phyloP scores from a whole-genome alignment of 2,797 vertebrate genomes.

The Agapornis canus region DNA sequence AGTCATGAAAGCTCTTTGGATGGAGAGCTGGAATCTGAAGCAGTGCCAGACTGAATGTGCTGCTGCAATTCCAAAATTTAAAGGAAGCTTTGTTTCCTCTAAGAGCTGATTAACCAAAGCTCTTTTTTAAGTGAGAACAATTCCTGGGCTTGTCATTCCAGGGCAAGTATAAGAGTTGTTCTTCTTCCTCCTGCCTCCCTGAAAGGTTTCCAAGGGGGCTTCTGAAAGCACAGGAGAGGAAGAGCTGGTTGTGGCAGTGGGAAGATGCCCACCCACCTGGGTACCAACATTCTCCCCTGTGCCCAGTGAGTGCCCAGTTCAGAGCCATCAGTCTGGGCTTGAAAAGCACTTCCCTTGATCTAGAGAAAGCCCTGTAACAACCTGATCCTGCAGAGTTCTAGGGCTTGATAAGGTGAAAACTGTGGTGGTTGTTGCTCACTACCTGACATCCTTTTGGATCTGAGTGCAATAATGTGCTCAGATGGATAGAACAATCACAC shows the following conservation, averaged over 20 bases:
- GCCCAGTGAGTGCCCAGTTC: background rate
- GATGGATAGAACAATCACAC: fast-evolving
- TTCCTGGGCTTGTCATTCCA: background rate
- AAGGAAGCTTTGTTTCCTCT: background rate
- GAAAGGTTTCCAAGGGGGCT: background rate
- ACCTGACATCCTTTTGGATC: background rate
- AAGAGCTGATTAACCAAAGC: background rate
- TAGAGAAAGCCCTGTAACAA: fast-evolving
- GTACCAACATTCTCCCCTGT: background rate
- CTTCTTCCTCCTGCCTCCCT: background rate
- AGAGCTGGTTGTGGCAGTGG: background rate
- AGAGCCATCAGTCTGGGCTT: background rate
- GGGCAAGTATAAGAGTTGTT: background rate
- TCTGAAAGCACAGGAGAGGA: background rate
- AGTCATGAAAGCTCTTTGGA: background rate
- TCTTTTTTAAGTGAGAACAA: background rate
- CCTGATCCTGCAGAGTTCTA: background rate
- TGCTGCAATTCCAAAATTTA: background rate
- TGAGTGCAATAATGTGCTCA: background rate
- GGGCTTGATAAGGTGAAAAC: background rate
- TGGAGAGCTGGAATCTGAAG: background rate
- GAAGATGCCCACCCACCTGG: background rate
- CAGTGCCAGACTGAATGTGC: background rate
- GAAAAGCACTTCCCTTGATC: no score
- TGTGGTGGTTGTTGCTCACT: background rate